Evolutionary conservation across 2,888 invertebrate genomes (phyloP).

Genomic region (Galerucella calmariensis): DNA sequence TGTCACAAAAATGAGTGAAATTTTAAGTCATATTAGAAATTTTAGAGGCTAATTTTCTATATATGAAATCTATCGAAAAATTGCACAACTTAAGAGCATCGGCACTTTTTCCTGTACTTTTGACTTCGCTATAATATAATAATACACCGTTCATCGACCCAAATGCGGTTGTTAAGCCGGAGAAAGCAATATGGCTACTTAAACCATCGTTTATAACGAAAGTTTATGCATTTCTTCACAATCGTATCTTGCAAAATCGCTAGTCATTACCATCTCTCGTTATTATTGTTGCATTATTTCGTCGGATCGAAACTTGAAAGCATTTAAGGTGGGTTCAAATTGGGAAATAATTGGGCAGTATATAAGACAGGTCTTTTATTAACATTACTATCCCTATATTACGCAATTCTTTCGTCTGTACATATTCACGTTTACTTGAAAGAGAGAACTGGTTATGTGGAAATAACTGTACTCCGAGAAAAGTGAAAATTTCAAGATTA

Average conservation of each 20-base stretch:
- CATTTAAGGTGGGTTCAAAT: conserved; percentile 21
- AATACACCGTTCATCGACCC: conserved; percentile 43
- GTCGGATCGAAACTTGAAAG: conserved; percentile 29
- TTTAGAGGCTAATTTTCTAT: conserved; percentile 11
- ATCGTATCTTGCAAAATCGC: conserved; percentile 41
- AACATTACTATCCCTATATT: neutral
- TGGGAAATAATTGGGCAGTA: conserved; percentile 23
- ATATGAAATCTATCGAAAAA: conserved; percentile 50
- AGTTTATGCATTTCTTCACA: conserved; percentile 49
- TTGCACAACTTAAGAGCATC: conserved; percentile 46
- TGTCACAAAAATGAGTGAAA: too few species aligned
- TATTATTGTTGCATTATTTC: conserved; percentile 30
- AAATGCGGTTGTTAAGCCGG: conserved; percentile 28
- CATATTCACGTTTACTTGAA: neutral
- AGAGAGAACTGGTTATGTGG: neutral
- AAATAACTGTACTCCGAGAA: neutral
- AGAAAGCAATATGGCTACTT: conserved; percentile 44
- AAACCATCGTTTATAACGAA: conserved; percentile 42
- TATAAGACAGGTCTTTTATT: conserved; percentile 3
- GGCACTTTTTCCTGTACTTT: conserved; percentile 58
- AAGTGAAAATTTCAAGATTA: neutral
- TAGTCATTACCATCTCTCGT: conserved; percentile 41
- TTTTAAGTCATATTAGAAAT: too few species aligned
- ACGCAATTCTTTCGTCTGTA: neutral
- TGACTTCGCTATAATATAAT: conserved; percentile 46